A percentile compares a stretch with the other conserved stretches of the same genome.
Evolutionary conservation across 2,113 vertebrate genomes (phyloP).

Genomic region (human): DNA sequence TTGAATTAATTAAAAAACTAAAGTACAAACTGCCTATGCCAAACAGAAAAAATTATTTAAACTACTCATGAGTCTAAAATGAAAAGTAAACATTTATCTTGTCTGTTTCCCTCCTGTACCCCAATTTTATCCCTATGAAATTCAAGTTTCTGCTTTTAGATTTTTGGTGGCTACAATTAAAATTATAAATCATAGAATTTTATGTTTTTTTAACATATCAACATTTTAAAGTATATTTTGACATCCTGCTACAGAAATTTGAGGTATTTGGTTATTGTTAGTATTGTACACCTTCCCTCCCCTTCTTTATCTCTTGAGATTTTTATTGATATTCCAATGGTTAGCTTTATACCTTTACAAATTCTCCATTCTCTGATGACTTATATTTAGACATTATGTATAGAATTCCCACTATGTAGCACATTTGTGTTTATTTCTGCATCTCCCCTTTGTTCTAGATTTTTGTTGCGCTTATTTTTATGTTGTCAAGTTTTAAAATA

Average conservation of each 20-base stretch:
- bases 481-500: not conserved
- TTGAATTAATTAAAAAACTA: not conserved
- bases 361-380: not conserved
- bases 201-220: not conserved
- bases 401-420: not conserved
- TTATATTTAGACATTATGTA: not conserved
- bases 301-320: not conserved
- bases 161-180: not conserved
- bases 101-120: fast-evolving
- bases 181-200: not conserved
- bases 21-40: not conserved
- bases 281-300: not conserved
- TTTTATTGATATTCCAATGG: not conserved
- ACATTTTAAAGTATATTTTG: not conserved
- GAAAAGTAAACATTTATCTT: not conserved
- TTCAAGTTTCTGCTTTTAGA: not conserved
- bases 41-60: not conserved
- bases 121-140: not conserved
- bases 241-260: not conserved
- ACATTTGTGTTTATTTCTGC: not conserved
- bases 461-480: conserved; percentile 26
- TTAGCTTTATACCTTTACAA: not conserved
- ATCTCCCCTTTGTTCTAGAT: not conserved
- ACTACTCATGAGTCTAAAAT: not conserved
- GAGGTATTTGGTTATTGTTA: not conserved